Base-by-base conservation (phyloP, 2,113 vertebrate genomes). In the Hymenochirus boettgeri region DNA sequence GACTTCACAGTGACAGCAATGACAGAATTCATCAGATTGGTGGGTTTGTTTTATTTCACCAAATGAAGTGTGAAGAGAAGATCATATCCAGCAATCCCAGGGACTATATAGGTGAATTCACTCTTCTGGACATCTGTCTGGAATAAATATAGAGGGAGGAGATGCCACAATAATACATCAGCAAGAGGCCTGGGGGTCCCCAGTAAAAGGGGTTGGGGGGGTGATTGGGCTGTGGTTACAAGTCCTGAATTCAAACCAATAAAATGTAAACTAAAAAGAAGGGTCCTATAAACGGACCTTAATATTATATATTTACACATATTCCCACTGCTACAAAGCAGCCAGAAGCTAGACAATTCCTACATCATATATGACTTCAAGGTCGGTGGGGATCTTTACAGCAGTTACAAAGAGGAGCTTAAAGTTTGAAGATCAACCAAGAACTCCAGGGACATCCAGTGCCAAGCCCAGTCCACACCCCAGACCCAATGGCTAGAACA, bases 271-370 rank as follows among this genome's bases (percentile, higher is more conserved):
- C 89, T 93, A 88, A 88, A 83, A 82, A 79, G 75, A 70, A 54
- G 29, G 92, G 92, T 90, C 92, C 86, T 79, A 90, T 90, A 74
- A 92, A 94, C 88, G 91, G 92, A 94, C 93, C 92, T 73, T 88
- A 42, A n/a, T 73, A 89, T 82, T 91, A 90, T 95, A 84, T 92
- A n/a, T n/a, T n/a, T n/a, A n/a, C n/a, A 93, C 92, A 96, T 48
- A 75, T 79, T 90, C 89, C 91, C 79, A 80, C 91, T 76, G 73
- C 80, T 76, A 53, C 61, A 59, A 13, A 10, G 73, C 29, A 74
- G 90, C 91, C 72, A 73, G 79, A 81, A 73, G 70, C 69, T 61
- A 33, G 50, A 58, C 69, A 17, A 61, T 56, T 52, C 50, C 73
- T 71, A 62, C 63, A 19, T 55, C 7, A 57, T 6, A 57, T 48